Percentiles rank a stretch among this genome's conserved stretches.
These are phyloP conservation scores for Drosophila pectinifera DNA, from an alignment of 1,140 invertebrate genomes.

Conservation along the genomic window DNA sequence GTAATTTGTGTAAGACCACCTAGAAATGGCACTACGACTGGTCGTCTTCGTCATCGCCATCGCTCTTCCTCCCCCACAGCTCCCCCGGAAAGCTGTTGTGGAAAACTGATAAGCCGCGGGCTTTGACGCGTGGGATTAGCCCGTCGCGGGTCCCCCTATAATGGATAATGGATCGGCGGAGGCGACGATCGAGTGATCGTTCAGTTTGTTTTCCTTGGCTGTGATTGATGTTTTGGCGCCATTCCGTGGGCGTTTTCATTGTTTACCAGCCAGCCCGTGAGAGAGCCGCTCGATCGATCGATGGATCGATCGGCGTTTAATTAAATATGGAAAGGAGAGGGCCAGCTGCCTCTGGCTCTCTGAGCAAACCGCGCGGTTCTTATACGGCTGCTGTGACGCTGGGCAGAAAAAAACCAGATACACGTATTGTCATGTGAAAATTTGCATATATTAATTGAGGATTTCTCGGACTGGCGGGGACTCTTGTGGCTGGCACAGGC, in stretches of 20 bases:
- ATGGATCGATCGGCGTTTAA: conserved; percentile 14
- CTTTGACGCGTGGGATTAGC: conserved; percentile 53
- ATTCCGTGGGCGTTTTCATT: conserved; percentile 46
- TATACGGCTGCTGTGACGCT: conserved; percentile 39
- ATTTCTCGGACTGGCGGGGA: conserved; percentile 10
- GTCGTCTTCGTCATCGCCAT: conserved; percentile 13
- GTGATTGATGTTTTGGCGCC: conserved; percentile 63
- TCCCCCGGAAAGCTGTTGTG: conserved; percentile 4
- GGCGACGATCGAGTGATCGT: conserved; percentile 25
- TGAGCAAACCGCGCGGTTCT: conserved; percentile 12
- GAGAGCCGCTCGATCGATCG: conserved; percentile 30
- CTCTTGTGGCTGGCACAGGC: too few species aligned
- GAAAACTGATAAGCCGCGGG: conserved; percentile 68
- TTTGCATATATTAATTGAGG: conserved; percentile 54
- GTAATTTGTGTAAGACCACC: conserved; percentile 42
- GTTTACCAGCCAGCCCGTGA: conserved; percentile 24
- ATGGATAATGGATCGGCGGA: conserved; percentile 42
- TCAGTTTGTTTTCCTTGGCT: conserved; percentile 55
- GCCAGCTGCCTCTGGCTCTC: conserved; percentile 9
- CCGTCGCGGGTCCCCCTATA: background rate
- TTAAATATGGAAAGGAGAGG: conserved; percentile 28
- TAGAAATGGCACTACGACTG: conserved; percentile 15
- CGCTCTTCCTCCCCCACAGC: conserved; percentile 24
- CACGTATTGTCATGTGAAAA: conserved; percentile 60
- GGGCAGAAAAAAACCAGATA: conserved; percentile 55